phyloP scores from a whole-genome alignment of 1,140 invertebrate genomes.

The Drosophila virilis region DNA sequence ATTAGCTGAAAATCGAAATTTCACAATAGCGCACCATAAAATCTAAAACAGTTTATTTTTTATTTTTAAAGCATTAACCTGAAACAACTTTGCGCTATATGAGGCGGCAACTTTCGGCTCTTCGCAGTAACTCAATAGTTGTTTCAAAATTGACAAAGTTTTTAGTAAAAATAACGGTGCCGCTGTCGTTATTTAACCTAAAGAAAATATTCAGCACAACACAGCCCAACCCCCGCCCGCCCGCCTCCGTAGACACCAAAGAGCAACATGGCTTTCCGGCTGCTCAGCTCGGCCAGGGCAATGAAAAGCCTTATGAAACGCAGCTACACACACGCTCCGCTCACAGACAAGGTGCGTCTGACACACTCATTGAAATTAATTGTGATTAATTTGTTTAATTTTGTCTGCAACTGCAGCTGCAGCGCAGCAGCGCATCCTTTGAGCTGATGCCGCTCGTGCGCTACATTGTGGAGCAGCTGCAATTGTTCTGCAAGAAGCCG shows the following conservation, averaged over 20 bases:
- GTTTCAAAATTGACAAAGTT: constrained; percentile 51
- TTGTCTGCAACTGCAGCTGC: constrained; percentile 11
- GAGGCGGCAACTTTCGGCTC: constrained; percentile 40
- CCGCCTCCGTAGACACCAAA: constrained; percentile 18
- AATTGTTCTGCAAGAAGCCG: constrained; percentile 84
- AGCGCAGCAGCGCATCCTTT: constrained; percentile 30
- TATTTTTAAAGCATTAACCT: constrained; percentile 28
- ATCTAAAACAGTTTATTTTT: constrained; percentile 49
- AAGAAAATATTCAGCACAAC: constrained; percentile 24
- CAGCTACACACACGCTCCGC: constrained; percentile 53
- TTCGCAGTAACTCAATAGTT: constrained; percentile 22
- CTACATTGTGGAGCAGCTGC: constrained; percentile 66
- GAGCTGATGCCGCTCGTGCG: constrained; percentile 66
- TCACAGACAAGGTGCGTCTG: constrained; percentile 39
- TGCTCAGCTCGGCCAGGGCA: constrained; percentile 68
- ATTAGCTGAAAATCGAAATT: constrained; percentile 60
- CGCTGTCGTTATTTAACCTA: constrained; percentile 74
- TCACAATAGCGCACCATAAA: constrained; percentile 72
- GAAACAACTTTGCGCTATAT: constrained; percentile 45
- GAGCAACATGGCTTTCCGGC: constrained; percentile 72
- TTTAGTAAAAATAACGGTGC: constrained; percentile 33
- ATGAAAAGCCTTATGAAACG: constrained; percentile 66
- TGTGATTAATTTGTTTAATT: no score
- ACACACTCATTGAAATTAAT: no score
- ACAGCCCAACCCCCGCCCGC: neutral